These are phyloP conservation scores for Passer montanus DNA, from an alignment of 2,113 vertebrate genomes.

Conservation along the genomic window DNA sequence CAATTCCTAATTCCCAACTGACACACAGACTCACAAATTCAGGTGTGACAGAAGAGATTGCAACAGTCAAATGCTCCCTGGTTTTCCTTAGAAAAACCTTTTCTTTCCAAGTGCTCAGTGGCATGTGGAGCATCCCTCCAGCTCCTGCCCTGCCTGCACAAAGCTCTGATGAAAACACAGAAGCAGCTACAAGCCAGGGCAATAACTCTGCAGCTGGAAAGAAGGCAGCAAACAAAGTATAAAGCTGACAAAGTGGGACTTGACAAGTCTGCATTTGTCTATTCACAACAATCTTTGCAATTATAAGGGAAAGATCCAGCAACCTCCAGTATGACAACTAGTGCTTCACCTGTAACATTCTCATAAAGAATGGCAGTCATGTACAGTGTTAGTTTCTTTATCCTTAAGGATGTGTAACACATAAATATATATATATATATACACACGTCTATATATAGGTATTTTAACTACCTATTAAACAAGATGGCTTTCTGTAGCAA, in stretches of 20 bases:
- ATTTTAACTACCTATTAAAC: background rate
- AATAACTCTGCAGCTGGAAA: background rate
- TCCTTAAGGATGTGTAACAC: background rate
- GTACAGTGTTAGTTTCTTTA: background rate
- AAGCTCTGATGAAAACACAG: background rate
- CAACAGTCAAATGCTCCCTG: background rate
- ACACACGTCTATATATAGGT: too few species aligned
- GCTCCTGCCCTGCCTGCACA: background rate
- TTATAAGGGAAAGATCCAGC: background rate
- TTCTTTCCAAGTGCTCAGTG: background rate
- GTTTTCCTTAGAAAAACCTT: background rate
- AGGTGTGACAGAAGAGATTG: background rate
- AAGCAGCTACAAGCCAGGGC: background rate
- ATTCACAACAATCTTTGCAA: background rate
- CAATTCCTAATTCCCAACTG: background rate
- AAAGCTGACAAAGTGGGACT: background rate
- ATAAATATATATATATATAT: background rate
- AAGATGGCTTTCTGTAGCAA: background rate
- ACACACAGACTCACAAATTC: background rate
- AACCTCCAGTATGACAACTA: background rate
- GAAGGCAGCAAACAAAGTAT: background rate
- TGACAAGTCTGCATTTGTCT: background rate
- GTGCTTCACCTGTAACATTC: background rate
- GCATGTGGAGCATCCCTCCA: background rate
- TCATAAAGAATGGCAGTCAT: background rate